Percentiles rank a stretch among this genome's conserved stretches.
These are phyloP conservation scores for Xiphophorus couchianus DNA, from an alignment of 2,113 vertebrate species.

Conservation along the genomic window DNA sequence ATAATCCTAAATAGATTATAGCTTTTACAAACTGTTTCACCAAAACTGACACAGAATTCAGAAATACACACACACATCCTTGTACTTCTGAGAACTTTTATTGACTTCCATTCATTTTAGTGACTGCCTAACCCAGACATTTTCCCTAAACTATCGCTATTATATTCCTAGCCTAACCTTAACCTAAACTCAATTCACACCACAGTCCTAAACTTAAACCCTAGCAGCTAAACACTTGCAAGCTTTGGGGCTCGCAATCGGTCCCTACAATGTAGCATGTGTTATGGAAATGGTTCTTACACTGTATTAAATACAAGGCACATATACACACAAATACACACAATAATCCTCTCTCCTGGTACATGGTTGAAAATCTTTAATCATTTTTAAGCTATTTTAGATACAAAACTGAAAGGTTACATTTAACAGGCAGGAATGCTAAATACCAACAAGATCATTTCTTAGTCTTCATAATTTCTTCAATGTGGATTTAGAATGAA, in stretches of 20 bases:
- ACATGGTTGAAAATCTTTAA: constrained; percentile 19
- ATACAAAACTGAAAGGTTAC: neutral
- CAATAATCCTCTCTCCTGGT: constrained; percentile 34
- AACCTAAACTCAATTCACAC: too few species aligned
- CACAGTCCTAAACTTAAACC: too few species aligned
- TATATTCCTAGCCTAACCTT: too few species aligned
- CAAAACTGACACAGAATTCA: neutral
- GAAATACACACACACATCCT: neutral
- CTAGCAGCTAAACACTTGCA: too few species aligned
- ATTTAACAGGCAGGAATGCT: neutral
- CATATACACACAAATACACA: constrained; percentile 25
- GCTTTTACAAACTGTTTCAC: constrained; percentile 47
- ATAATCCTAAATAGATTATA: constrained; percentile 65
- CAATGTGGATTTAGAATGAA: neutral
- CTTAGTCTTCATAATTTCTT: neutral
- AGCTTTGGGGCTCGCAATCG: too few species aligned
- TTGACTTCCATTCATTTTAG: too few species aligned
- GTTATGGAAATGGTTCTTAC: too few species aligned
- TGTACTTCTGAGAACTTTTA: constrained; percentile 7
- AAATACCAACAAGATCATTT: neutral
- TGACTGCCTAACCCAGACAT: too few species aligned
- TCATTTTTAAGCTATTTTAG: constrained; percentile 6
- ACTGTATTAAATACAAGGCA: too few species aligned
- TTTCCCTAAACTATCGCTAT: too few species aligned
- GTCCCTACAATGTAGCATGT: too few species aligned